Evolutionary conservation across 1,140 invertebrate species (phyloP).

Genomic region (Halesus radiatus): DNA sequence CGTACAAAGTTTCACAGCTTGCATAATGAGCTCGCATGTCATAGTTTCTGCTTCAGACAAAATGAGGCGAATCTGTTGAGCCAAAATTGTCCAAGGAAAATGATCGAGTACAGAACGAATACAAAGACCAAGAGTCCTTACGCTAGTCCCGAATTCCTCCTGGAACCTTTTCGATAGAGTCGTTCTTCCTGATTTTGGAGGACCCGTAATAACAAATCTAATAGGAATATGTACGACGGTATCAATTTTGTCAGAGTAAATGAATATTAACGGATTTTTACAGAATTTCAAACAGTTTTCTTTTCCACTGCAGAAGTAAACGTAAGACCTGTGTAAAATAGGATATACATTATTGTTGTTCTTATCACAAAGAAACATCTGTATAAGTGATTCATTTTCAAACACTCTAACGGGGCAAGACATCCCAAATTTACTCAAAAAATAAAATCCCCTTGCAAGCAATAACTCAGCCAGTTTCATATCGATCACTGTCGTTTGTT

Average conservation of each 20-base stretch:
- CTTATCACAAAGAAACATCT: conserved; percentile 68
- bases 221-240: conserved; percentile 74
- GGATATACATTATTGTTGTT: conserved; percentile 66
- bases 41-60: conserved; percentile 64
- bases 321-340: conserved; percentile 70
- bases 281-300: conserved; percentile 68
- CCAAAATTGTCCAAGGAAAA: conserved; percentile 67
- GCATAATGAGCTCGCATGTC: conserved; percentile 63
- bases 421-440: conserved; percentile 72
- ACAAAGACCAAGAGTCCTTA: conserved; percentile 68
- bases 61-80: conserved; percentile 60
- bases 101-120: conserved; percentile 67
- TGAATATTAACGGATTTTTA: conserved; percentile 70
- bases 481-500: conserved; percentile 69
- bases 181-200: conserved; percentile 97
- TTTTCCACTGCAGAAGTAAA: conserved; percentile 72
- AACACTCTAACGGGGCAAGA: conserved; percentile 73
- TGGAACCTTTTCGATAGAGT: conserved; percentile 77
- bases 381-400: conserved; percentile 65
- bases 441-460: conserved; percentile 69
- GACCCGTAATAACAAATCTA: conserved; percentile 95
- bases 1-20: conserved; percentile 67
- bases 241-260: conserved; percentile 60
- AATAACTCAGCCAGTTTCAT: conserved; percentile 70
- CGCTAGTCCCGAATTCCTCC: conserved; percentile 67